A percentile compares a stretch with the other conserved stretches of the same genome.
Conservation (phyloP, 1,140 invertebrate species). For the Sinonovacula constricta region DNA sequence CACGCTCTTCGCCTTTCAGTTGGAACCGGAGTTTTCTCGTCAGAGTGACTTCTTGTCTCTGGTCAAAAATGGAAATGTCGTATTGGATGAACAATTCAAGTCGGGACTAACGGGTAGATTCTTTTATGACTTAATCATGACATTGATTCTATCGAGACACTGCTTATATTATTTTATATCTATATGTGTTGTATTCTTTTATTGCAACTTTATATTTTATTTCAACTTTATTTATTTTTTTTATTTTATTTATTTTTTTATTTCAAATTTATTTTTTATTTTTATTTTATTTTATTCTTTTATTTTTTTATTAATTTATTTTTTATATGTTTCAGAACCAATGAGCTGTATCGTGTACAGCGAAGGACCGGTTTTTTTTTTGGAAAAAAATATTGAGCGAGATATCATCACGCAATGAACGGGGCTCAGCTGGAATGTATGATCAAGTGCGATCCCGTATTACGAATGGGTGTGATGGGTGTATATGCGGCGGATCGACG, state of each 20-base stretch:
- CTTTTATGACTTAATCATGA: background rate
- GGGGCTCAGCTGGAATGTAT: too few relatives aligned
- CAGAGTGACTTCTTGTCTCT: slow-evolving; percentile 31
- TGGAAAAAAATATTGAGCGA: slow-evolving; percentile 48
- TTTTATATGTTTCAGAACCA: slow-evolving; percentile 7
- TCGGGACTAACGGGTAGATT: background rate
- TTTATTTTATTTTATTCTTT: background rate
- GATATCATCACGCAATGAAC: slow-evolving; percentile 34
- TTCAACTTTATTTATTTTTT: background rate
- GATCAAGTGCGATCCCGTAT: slow-evolving; percentile 37
- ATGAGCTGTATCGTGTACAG: slow-evolving; percentile 39
- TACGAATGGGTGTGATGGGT: background rate
- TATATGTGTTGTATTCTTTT: background rate
- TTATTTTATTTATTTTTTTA: background rate
- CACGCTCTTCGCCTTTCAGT: slow-evolving; percentile 29
- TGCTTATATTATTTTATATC: too few relatives aligned
- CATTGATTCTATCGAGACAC: background rate
- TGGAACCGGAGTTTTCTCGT: slow-evolving; percentile 41
- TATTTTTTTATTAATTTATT: background rate
- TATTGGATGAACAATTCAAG: slow-evolving; percentile 43
- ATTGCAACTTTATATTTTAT: background rate
- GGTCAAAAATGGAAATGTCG: slow-evolving; percentile 49
- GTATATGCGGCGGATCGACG: slow-evolving; percentile 29
- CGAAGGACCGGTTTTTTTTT: slow-evolving; percentile 35
- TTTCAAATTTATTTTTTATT: background rate